Evolutionary conservation across 2,113 vertebrate genomes (phyloP).

Genomic region (human (Homo sapiens)): GRCh38 chr1:246795001-246795500

Average conservation of each 20-base stretch:
- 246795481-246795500: conserved; percentile 85
- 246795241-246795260: neutral
- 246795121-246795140: too few relatives aligned
- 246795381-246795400: rapidly evolving
- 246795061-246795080: neutral
- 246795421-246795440: neutral
- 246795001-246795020: neutral
- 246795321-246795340: neutral
- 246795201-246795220: neutral
- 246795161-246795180: neutral
- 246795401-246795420: rapidly evolving
- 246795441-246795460: conserved; percentile 89
- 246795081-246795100: neutral
- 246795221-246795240: rapidly evolving
- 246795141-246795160: rapidly evolving
- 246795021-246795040: neutral
- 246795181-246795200: neutral
- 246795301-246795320: rapidly evolving
- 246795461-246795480: conserved; percentile 88
- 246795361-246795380: neutral
- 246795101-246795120: neutral
- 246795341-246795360: rapidly evolving
- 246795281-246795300: neutral
- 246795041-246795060: neutral
- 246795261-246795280: neutral